Evolutionary conservation across 2,113 vertebrate species (phyloP).

Genomic region (Archocentrus centrarchus): DNA sequence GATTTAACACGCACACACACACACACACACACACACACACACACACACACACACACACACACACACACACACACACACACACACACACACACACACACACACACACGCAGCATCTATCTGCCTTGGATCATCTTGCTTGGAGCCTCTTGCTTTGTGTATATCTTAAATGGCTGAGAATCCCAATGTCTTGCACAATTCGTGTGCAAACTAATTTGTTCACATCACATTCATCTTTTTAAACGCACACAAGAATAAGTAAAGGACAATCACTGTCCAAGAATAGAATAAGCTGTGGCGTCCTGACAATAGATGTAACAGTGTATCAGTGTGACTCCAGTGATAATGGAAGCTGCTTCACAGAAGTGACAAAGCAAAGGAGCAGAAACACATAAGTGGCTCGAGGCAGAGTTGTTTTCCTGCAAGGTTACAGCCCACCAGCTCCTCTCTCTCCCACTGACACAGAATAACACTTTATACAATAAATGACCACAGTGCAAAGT

Average conservation of each 20-base stretch:
- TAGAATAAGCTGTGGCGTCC: not conserved
- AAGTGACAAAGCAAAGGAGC: constrained; percentile 21
- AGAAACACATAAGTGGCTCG: constrained; percentile 15
- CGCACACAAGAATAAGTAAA: not conserved
- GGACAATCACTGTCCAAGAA: not conserved
- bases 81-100: too few relatives aligned
- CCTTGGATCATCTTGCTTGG: not conserved
- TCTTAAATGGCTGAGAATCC: constrained; percentile 1
- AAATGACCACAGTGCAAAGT: constrained; percentile 53
- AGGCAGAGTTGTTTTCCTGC: constrained; percentile 47
- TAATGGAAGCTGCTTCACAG: constrained; percentile 37
- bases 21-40: not conserved
- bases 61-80: not conserved
- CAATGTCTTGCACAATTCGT: not conserved
- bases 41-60: not conserved
- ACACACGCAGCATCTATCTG: constrained; percentile 10
- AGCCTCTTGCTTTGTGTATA: not conserved
- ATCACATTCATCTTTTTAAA: not conserved
- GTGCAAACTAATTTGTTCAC: constrained; percentile 19
- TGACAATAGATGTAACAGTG: constrained; percentile 29
- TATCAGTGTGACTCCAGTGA: constrained; percentile 26
- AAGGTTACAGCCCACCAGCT: constrained; percentile 41
- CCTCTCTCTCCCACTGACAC: constrained; percentile 37
- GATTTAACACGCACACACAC: not conserved
- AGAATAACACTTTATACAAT: constrained; percentile 52